Evolutionary conservation across 2,888 invertebrate species (phyloP).

Genomic region (Erannis defoliaria): DNA sequence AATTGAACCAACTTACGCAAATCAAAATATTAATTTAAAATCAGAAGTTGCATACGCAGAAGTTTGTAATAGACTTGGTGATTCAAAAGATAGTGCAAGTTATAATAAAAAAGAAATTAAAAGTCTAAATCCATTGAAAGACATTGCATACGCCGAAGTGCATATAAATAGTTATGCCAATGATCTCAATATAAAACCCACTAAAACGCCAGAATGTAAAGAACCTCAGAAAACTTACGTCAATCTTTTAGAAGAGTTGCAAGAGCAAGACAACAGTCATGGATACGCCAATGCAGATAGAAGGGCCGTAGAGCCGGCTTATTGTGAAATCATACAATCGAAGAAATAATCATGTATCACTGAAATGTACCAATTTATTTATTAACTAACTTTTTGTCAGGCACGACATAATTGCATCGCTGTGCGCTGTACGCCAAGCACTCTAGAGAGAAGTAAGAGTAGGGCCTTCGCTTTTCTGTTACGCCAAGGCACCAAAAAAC

Average conservation of each 20-base stretch:
- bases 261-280: neutral
- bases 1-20: slow-evolving; percentile 2
- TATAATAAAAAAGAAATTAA: neutral
- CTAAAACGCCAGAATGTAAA: neutral
- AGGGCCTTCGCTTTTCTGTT: too few species aligned
- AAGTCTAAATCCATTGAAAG: neutral
- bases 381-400: too few species aligned
- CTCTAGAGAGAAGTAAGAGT: too few species aligned
- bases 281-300: neutral
- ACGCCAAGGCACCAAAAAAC: too few species aligned
- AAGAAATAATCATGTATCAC: too few species aligned
- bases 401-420: too few species aligned
- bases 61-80: neutral
- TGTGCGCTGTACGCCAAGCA: too few species aligned
- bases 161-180: too few species aligned
- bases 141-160: neutral
- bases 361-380: too few species aligned
- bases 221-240: neutral
- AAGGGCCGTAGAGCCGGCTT: neutral
- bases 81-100: neutral
- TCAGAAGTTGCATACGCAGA: neutral
- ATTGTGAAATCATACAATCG: neutral
- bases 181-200: neutral
- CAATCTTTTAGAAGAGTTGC: neutral
- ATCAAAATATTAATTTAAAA: neutral